Evolutionary conservation across 2,113 vertebrate genomes (phyloP), one percentile per base, ranked within the genome.

Genomic region (Callionymus lyra): DNA sequence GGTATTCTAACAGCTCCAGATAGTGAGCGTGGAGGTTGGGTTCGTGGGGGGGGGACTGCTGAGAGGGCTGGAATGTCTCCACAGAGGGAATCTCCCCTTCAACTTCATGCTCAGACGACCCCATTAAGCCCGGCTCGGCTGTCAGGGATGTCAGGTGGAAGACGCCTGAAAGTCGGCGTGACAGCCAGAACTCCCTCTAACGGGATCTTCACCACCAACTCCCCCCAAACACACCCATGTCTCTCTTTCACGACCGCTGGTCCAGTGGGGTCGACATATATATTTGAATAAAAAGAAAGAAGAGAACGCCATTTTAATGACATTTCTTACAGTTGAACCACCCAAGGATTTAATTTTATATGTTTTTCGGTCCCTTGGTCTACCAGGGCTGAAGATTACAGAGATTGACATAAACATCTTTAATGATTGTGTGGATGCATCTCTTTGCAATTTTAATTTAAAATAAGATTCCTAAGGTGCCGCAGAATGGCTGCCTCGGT

Each of bases 71-170:
- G 49, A 55, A 59, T 57, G 35, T 51, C 68, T 52, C 19, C 52
- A 41, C 59, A 12, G 9, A 1, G 56, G 53, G 59, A 66, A 53
- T 67, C 52, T 61, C 53, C 48, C 56, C 38, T 39, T 47, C 54
- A 31, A 31, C 58, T 59, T 9, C 6, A 37, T 53, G 60, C 65
- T 36, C 56, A 12, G 56, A 9, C 37, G 45, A 63, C 63, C 51
- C 70, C 66, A 74, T 75, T 76, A 80, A 50, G 45, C 48, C 40
- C 2, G 21, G 43, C 51, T 21, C 16, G 31, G 52, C 60, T 67
- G 63, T 63, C 59, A 46, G 39, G 31, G 47, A 57, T 72, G 68
- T 71, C 70, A 72, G 68, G 64, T 68, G 52, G 46, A 64, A 57
- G 72, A 52, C 33, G 14, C 33, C 31, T 65, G 40, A 12, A 50